These are phyloP conservation scores for Cabera pusaria DNA, from an alignment of 2,888 invertebrate species.

Conservation along the genomic window DNA sequence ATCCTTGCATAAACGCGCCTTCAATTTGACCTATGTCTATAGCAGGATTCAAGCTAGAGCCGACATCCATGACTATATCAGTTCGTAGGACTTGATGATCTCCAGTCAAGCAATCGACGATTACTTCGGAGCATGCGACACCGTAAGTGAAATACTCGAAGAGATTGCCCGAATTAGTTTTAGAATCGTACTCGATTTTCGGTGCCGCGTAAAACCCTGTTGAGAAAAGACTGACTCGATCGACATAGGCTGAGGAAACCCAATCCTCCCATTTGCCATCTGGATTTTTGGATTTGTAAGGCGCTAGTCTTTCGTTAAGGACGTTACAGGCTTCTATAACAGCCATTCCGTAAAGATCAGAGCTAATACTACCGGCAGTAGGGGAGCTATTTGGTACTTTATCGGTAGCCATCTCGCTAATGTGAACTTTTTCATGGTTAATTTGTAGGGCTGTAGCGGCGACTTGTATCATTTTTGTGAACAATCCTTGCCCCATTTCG, in stretches of 20 bases:
- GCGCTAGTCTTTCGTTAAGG: conserved; percentile 86
- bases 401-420: conserved; percentile 90
- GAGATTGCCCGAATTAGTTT: conserved; percentile 85
- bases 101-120: conserved; percentile 93
- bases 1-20: conserved; percentile 94
- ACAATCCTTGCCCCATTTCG: conserved; percentile 96
- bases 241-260: conserved; percentile 87
- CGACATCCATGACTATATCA: conserved; percentile 96
- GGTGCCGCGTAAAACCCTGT: conserved; percentile 89
- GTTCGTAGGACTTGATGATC: conserved; percentile 92
- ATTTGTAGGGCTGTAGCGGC: conserved; percentile 87
- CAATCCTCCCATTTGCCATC: conserved; percentile 91
- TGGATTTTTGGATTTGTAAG: conserved; percentile 86
- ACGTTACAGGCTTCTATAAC: conserved; percentile 88
- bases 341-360: conserved; percentile 93
- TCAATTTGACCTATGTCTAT: conserved; percentile 96
- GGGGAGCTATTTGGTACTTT: conserved; percentile 92
- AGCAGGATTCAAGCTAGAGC: conserved; percentile 94
- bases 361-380: conserved; percentile 90
- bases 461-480: conserved; percentile 95
- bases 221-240: conserved; percentile 87
- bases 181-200: conserved; percentile 84
- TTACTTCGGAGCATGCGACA: conserved; percentile 91
- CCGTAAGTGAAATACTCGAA: conserved; percentile 93
- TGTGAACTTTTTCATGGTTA: conserved; percentile 85